phyloP scores from a whole-genome alignment of 2,888 invertebrate species.

The Chloroclystis v-ata region DNA sequence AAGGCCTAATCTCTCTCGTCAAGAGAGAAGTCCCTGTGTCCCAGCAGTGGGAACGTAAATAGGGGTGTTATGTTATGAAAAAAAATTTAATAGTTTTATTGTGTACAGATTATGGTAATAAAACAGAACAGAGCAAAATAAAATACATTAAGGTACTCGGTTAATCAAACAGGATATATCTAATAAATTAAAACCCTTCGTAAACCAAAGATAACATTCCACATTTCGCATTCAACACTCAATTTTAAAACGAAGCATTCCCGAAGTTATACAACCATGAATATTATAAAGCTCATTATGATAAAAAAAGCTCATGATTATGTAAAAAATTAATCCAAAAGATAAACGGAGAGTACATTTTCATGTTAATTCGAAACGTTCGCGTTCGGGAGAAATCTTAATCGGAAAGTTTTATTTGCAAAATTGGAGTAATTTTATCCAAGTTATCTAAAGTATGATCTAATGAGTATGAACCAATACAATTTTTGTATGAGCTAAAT shows the following conservation, averaged over 20 bases:
- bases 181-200: no score
- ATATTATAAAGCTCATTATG: slow-evolving; percentile 37
- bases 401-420: slow-evolving; percentile 44
- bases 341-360: slow-evolving; percentile 49
- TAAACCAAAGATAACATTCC: slow-evolving; percentile 8
- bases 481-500: no score
- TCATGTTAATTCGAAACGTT: slow-evolving; percentile 44
- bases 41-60: no score
- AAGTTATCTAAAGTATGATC: neutral
- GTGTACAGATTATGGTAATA: no score
- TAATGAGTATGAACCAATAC: neutral
- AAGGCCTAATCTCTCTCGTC: no score
- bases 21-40: no score
- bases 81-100: no score
- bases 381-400: slow-evolving; percentile 42
- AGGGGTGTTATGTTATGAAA: no score
- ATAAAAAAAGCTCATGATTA: slow-evolving; percentile 38
- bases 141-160: no score
- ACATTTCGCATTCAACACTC: slow-evolving; percentile 19
- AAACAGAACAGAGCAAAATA: no score
- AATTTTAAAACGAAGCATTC: slow-evolving; percentile 22
- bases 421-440: slow-evolving; percentile 6
- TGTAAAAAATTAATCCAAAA: slow-evolving; percentile 42
- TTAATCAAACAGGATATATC: no score
- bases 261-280: slow-evolving; percentile 30